phyloP scores from a whole-genome alignment of 2,113 vertebrate genomes.

The Trogon surrucura region DNA sequence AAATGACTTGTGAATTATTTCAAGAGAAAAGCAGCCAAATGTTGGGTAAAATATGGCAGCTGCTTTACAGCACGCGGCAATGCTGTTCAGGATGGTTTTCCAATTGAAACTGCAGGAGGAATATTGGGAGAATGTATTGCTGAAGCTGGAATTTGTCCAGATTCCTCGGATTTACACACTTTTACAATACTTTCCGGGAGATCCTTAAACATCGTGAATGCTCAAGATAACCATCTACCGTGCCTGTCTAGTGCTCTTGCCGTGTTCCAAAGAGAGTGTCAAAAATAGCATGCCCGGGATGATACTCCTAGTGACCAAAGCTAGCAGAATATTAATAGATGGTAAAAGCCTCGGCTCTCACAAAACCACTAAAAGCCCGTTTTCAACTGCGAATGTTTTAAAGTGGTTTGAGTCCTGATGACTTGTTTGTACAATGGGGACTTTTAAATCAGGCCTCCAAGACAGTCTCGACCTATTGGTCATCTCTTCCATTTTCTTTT shows the following conservation, averaged over 20 bases:
- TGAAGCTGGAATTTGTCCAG: slow-evolving; percentile 28
- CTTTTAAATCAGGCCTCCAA: slow-evolving; percentile 57
- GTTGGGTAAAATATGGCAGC: not conserved
- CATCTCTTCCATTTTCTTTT: slow-evolving; percentile 35
- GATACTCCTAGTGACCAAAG: slow-evolving; percentile 72
- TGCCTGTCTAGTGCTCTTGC: not conserved
- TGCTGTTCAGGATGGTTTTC: slow-evolving; percentile 20
- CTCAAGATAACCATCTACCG: slow-evolving; percentile 5
- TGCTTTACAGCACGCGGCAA: not conserved
- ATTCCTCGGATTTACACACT: slow-evolving; percentile 57
- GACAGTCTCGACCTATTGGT: slow-evolving; percentile 1
- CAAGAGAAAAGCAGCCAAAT: slow-evolving; percentile 10
- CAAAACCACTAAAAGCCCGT: slow-evolving; percentile 77
- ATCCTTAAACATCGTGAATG: not conserved
- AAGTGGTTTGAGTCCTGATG: slow-evolving; percentile 73
- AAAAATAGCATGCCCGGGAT: slow-evolving; percentile 67
- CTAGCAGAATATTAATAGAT: slow-evolving; percentile 74
- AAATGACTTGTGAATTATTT: not conserved
- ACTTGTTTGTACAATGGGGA: slow-evolving; percentile 75
- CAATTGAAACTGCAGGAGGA: slow-evolving; percentile 43
- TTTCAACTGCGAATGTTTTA: slow-evolving; percentile 67
- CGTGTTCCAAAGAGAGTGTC: slow-evolving; percentile 50
- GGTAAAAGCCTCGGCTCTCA: slow-evolving; percentile 59
- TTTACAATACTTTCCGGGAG: slow-evolving; percentile 35
- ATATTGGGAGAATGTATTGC: slow-evolving; percentile 18